A percentile compares a stretch with the other conserved stretches of the same genome.
These are phyloP conservation scores for Dromius quadrimaculatus DNA, from an alignment of 2,888 invertebrate genomes.

Conservation along the genomic window DNA sequence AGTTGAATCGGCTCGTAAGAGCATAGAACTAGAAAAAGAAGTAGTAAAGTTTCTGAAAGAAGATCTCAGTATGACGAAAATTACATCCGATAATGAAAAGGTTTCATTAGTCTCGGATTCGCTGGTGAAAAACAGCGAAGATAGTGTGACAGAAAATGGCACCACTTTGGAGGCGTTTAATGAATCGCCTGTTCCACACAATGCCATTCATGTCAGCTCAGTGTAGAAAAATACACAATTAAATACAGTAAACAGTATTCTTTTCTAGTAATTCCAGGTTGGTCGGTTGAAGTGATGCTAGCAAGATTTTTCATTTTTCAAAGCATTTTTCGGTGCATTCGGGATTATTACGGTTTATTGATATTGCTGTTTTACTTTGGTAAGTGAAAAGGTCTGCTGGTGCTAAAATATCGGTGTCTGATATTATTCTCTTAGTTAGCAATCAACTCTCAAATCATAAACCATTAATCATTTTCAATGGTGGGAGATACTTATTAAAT, in stretches of 20 bases:
- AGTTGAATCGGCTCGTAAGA: constrained; percentile 63
- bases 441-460: too few relatives aligned
- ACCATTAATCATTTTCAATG: too few relatives aligned
- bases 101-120: constrained; percentile 64
- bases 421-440: too few relatives aligned
- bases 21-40: constrained; percentile 66
- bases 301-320: background rate
- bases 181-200: constrained; percentile 58
- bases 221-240: constrained; percentile 58
- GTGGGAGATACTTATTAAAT: constrained; percentile 1
- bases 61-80: constrained; percentile 39
- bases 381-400: too few relatives aligned
- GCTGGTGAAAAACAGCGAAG: constrained; percentile 63
- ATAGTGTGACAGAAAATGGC: constrained; percentile 54
- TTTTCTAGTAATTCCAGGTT: background rate
- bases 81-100: constrained; percentile 62
- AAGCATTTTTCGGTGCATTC: too few relatives aligned
- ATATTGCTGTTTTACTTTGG: too few relatives aligned
- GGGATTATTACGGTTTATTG: too few relatives aligned
- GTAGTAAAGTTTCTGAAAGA: constrained; percentile 56
- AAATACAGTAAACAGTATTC: background rate
- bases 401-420: too few relatives aligned
- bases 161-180: constrained; percentile 53
- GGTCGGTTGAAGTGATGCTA: background rate
- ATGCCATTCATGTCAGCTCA: constrained; percentile 63